A percentile compares a stretch with the other conserved stretches of the same genome.
These are phyloP conservation scores for Epinotia brunnichana DNA, from an alignment of 2,888 invertebrate species.

Conservation along the genomic window DNA sequence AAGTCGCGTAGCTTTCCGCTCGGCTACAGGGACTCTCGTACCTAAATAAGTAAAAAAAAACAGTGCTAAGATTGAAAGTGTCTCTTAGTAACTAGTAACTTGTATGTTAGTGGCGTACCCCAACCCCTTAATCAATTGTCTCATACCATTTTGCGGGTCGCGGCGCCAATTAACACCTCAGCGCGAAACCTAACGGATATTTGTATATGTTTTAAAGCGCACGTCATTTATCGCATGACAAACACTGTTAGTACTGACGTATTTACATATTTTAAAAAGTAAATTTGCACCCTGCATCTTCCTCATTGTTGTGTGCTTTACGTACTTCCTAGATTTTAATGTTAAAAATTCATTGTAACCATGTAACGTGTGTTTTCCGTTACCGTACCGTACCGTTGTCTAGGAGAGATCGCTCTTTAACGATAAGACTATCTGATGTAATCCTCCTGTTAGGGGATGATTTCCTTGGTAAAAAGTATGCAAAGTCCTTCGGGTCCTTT, in stretches of 20 bases:
- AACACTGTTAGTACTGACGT: constrained; percentile 26
- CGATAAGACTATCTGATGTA: no score
- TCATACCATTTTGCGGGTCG: neutral
- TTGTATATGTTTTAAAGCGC: constrained; percentile 26
- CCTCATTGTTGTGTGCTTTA: constrained; percentile 19
- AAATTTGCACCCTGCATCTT: constrained; percentile 6
- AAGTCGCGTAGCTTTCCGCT: no score
- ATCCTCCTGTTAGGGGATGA: no score
- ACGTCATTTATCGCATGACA: constrained; percentile 29
- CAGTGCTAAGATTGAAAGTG: no score
- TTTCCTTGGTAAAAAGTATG: no score
- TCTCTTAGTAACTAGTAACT: neutral
- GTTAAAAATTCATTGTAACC: neutral
- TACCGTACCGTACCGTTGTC: no score
- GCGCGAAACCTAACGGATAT: constrained; percentile 39
- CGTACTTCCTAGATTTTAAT: neutral
- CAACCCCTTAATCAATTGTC: neutral
- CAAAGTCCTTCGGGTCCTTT: no score
- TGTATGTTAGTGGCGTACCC: neutral
- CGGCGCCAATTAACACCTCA: constrained; percentile 4
- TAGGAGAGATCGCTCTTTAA: no score
- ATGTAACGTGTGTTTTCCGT: no score
- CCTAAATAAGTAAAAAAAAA: no score
- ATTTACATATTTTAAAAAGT: constrained; percentile 18
- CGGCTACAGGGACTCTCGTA: no score